Evolutionary conservation across 2,797 vertebrate species (phyloP), one percentile per base, ranked within the genome.

Genomic region (Amazonetta brasiliensis): DNA sequence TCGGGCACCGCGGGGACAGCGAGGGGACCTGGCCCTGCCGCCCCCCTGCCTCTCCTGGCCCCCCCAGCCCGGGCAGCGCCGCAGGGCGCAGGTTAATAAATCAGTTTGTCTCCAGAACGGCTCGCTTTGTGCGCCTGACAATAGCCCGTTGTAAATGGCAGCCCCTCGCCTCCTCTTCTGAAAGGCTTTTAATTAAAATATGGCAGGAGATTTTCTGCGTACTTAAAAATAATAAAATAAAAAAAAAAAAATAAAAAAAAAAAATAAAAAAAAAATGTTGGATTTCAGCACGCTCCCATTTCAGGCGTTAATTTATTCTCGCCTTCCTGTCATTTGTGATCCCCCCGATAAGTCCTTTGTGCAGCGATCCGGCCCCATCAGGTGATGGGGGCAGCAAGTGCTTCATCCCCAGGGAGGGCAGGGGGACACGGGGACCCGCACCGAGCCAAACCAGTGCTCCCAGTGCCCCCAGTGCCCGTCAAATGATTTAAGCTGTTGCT

Each of bases 111-210:
- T 94, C 82, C 93, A 78, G 93, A 80, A 66, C 1, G 15, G 58
- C 83, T 87, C 13, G 91, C 95, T 97, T 97, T 97, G 96, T 97
- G 93, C 0, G 13, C 73, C 93, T 91, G 94, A 97, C 96, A 96
- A 96, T 84, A 92, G 94, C 87, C 79, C 3, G 22, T 77, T 97
- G 96, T 88, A 87, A 94, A 80, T 54, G 90, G 95, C 94, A 95
- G 95, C 95, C 95, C 88, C 93, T 95, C 44, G 83, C 90, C 91
- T 97, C 90, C 93, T 88, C 89, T 84, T 35, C 83, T 90, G 85
- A 95, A 95, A 96, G 80, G 91, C 91, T 97, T 96, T 94, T 95
- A 94, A 97, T 96, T 95, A 95, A 97, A 97, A 95, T 84, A 92
- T 16, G 77, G 93, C 95, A 92, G 83, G 88, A 90, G 90, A 80